These are phyloP conservation scores for Sula dactylatra DNA, from an alignment of 2,113 vertebrate genomes.

Conservation along the genomic window DNA sequence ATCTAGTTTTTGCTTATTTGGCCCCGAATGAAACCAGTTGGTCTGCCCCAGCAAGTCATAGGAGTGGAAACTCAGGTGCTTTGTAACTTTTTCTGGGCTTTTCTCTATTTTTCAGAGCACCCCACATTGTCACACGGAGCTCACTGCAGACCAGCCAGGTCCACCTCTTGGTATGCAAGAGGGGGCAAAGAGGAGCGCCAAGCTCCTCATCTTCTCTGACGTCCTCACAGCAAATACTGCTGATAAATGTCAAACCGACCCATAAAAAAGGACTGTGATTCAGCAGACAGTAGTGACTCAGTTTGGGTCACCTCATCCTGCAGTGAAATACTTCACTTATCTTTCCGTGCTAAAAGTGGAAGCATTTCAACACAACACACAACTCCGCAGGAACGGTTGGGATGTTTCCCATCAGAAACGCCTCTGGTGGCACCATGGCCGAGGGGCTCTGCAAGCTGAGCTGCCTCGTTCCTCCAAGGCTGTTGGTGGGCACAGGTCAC, in stretches of 20 bases:
- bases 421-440: no score
- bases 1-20: not conserved
- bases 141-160: not conserved
- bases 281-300: not conserved
- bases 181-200: not conserved
- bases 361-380: not conserved
- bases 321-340: not conserved
- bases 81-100: not conserved
- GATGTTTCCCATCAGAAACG: not conserved
- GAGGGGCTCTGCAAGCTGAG: not conserved
- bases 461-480: not conserved
- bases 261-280: not conserved
- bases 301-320: not conserved
- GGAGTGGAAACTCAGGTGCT: not conserved
- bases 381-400: fast-evolving
- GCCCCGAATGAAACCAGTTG: not conserved
- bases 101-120: not conserved
- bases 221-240: not conserved
- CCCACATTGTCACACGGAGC: not conserved
- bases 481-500: not conserved
- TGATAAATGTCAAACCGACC: not conserved
- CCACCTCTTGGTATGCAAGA: not conserved
- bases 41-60: not conserved
- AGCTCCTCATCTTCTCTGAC: not conserved
- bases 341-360: not conserved